These are phyloP conservation scores for Notothenia coriiceps DNA, from an alignment of 2,113 vertebrate species.

Conservation along the genomic window DNA sequence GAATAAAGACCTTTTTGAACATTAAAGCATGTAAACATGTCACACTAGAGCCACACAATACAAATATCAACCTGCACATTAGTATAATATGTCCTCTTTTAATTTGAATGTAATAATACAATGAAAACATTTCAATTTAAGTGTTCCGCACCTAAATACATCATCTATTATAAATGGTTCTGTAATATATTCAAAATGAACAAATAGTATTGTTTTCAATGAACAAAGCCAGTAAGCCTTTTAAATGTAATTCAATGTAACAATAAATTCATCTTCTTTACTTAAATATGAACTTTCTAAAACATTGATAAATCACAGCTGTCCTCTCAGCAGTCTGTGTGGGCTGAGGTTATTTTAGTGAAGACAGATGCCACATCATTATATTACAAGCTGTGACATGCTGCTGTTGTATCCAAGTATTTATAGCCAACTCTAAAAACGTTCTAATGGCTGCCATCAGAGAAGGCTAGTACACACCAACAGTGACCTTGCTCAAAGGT, in stretches of 20 bases:
- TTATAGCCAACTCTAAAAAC: slow-evolving; percentile 59
- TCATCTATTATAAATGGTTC: not conserved
- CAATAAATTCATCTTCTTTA: slow-evolving; percentile 13
- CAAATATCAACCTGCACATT: no score
- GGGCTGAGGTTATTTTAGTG: slow-evolving; percentile 30
- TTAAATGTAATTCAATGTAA: slow-evolving; percentile 1
- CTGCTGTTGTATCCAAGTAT: slow-evolving; percentile 42
- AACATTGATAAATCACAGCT: slow-evolving; percentile 14
- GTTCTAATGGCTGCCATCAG: slow-evolving; percentile 16
- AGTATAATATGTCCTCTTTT: no score
- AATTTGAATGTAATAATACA: no score
- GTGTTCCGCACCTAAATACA: not conserved
- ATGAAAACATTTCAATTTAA: not conserved
- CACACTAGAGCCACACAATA: no score
- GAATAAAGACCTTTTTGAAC: no score
- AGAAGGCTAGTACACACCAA: slow-evolving; percentile 23
- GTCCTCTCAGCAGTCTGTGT: not conserved
- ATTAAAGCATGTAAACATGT: no score
- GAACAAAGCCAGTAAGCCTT: not conserved
- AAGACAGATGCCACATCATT: slow-evolving; percentile 49
- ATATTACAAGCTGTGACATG: slow-evolving; percentile 31
- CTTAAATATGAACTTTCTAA: slow-evolving; percentile 4
- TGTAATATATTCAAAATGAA: not conserved
- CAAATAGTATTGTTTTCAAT: slow-evolving; percentile 12
- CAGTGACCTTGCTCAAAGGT: slow-evolving; percentile 55